These are phyloP conservation scores for Celastrina argiolus DNA, from an alignment of 2,888 invertebrate species.

Conservation along the genomic window DNA sequence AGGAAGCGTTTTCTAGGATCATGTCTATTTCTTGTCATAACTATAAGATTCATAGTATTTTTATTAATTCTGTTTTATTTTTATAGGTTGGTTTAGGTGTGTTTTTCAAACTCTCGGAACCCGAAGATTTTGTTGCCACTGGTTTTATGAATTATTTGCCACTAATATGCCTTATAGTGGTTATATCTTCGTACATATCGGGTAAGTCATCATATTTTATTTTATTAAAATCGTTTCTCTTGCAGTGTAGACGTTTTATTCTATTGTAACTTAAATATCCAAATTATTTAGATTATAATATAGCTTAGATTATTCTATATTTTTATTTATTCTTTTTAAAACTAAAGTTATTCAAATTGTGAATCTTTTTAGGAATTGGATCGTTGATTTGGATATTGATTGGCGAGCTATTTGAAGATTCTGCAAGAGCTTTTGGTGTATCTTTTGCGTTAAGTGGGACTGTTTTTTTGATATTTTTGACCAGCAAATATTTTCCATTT, in stretches of 20 bases:
- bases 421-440: slow-evolving; percentile 36
- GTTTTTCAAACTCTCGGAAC: slow-evolving; percentile 18
- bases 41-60: too few species aligned
- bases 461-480: slow-evolving; percentile 33
- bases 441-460: slow-evolving; percentile 28
- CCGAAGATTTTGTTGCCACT: slow-evolving; percentile 8
- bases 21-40: too few species aligned
- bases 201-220: slow-evolving; percentile 14
- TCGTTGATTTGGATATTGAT: slow-evolving; percentile 35
- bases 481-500: slow-evolving; percentile 34
- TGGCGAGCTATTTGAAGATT: slow-evolving; percentile 39
- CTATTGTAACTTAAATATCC: too few species aligned
- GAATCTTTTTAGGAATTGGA: slow-evolving; percentile 28
- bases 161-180: slow-evolving; percentile 16
- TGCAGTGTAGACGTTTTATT: too few species aligned
- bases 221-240: too few species aligned
- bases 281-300: too few species aligned
- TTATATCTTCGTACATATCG: slow-evolving; percentile 11
- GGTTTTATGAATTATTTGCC: slow-evolving; percentile 23
- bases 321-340: neutral
- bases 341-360: neutral
- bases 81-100: slow-evolving; percentile 11
- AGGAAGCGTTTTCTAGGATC: too few species aligned
- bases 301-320: too few species aligned
- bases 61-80: too few species aligned